Conservation (phyloP, 2,113 vertebrate genomes). For the Actenoides lindsayi region DNA sequence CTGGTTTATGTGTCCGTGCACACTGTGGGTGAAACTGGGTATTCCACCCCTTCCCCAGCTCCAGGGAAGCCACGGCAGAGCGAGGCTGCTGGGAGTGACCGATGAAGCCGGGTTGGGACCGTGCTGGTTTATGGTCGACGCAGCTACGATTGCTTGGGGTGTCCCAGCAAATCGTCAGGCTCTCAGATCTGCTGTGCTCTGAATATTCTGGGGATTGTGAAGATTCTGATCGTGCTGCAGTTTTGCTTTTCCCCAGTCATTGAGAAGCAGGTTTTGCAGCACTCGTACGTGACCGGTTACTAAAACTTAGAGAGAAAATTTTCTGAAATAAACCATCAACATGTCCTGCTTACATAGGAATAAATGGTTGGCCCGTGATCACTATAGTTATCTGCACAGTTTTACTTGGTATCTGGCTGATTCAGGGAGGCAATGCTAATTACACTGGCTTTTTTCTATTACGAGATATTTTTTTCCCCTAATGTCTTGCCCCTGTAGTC, state of each 20-base stretch:
- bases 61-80: accelerated
- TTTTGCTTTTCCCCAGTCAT: not conserved
- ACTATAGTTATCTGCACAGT: not conserved
- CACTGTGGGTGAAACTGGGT: accelerated
- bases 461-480: not conserved
- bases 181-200: accelerated
- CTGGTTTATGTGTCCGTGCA: not conserved
- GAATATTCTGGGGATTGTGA: accelerated
- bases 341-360: accelerated
- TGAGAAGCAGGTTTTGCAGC: not conserved
- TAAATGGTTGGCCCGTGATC: not conserved
- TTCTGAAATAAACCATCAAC: not conserved
- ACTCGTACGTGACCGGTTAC: accelerated
- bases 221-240: not conserved
- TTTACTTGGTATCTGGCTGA: not conserved
- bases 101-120: accelerated
- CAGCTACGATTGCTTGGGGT: accelerated
- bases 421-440: conserved; percentile 31
- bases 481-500: not conserved
- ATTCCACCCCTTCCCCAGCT: not conserved
- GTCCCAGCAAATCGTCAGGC: accelerated
- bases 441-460: not conserved
- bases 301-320: accelerated
- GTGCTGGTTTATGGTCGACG: accelerated
- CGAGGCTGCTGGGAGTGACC: not conserved